Conservation (phyloP, 1,140 invertebrate species). For the Hycleus phaleratus region DNA sequence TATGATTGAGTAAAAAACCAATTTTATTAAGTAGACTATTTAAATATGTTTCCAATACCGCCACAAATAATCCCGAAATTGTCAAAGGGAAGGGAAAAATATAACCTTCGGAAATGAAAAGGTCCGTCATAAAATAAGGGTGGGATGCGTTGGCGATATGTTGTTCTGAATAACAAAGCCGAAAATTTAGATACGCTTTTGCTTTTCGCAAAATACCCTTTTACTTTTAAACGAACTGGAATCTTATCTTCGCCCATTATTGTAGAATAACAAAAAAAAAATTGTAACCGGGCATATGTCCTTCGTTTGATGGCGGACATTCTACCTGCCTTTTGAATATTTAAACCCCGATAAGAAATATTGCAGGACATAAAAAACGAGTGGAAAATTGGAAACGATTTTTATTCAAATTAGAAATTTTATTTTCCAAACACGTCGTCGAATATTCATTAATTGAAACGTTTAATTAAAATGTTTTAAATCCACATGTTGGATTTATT, state of each 20-base stretch:
- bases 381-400: no score
- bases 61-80: slow-evolving; percentile 30
- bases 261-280: no score
- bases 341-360: no score
- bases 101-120: slow-evolving; percentile 38
- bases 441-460: slow-evolving; percentile 6
- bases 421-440: no score
- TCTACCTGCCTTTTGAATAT: neutral
- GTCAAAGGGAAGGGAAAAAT: slow-evolving; percentile 32
- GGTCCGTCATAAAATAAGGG: slow-evolving; percentile 33
- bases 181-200: slow-evolving; percentile 35
- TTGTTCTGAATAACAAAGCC: slow-evolving; percentile 27
- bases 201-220: slow-evolving; percentile 36
- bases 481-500: no score
- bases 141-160: slow-evolving; percentile 6
- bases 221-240: slow-evolving; percentile 25
- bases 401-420: no score
- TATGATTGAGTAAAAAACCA: no score
- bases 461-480: neutral
- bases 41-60: neutral
- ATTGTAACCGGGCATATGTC: no score
- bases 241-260: slow-evolving; percentile 1
- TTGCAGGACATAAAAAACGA: no score
- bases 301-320: neutral
- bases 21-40: no score